Evolutionary conservation across 2,113 vertebrate genomes (phyloP).

Genomic region (Prietella phreatophila): DNA sequence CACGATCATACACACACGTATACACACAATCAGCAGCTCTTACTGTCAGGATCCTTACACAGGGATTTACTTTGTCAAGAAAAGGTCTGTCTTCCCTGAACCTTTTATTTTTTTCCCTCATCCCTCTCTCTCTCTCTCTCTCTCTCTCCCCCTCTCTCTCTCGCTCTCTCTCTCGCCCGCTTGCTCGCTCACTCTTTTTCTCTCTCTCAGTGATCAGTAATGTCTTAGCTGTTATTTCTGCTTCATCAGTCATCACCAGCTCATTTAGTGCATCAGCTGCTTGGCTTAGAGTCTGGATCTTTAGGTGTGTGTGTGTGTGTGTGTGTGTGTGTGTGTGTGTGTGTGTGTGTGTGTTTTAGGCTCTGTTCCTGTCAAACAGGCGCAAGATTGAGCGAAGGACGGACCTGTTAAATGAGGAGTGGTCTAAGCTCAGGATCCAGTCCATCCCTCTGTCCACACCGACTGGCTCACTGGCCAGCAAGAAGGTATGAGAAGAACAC

Average conservation of each 20-base stretch:
- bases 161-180: not conserved
- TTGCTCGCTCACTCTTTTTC: no score
- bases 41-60: not conserved
- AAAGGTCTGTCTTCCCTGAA: not conserved
- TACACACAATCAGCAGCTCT: not conserved
- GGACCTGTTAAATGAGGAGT: conserved; percentile 86
- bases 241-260: not conserved
- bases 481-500: conserved; percentile 76
- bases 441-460: conserved; percentile 83
- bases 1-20: not conserved
- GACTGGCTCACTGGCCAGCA: conserved; percentile 76
- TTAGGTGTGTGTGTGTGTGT: conserved; percentile 1
- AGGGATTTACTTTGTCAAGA: not conserved
- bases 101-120: no score
- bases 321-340: conserved; percentile 31
- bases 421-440: conserved; percentile 90
- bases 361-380: conserved; percentile 87
- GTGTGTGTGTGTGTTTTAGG: conserved; percentile 66
- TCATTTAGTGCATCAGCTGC: not conserved
- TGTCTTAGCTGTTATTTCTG: not conserved
- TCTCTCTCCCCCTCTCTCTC: not conserved
- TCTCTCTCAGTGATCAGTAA: not conserved
- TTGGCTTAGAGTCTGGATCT: not conserved
- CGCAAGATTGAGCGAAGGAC: conserved; percentile 87
- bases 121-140: not conserved